phyloP scores from a whole-genome alignment of 1,140 invertebrate genomes.

The Lineus longissimus region DNA sequence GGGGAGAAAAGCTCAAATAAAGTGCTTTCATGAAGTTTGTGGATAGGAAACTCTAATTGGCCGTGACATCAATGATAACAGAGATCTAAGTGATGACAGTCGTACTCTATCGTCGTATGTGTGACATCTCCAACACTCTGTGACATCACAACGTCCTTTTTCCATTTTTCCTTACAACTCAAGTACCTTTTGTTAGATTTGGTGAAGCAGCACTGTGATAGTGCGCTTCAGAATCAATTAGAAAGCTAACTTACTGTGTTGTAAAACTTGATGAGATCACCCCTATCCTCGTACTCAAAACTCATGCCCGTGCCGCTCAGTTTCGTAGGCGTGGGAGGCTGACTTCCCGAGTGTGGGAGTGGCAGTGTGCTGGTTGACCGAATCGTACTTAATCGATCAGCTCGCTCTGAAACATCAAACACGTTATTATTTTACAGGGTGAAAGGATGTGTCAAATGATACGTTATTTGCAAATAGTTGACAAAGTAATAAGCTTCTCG shows the following conservation, averaged over 20 bases:
- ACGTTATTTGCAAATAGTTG: neutral
- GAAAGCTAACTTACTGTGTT: constrained; percentile 61
- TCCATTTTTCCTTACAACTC: no score
- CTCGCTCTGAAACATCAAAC: constrained; percentile 25
- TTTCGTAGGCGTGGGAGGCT: constrained; percentile 61
- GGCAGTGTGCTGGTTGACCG: constrained; percentile 57
- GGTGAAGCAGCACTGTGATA: neutral
- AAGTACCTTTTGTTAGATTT: no score
- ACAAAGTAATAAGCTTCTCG: neutral
- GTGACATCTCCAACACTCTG: no score
- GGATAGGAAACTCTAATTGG: no score
- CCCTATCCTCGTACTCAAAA: constrained; percentile 62
- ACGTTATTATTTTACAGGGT: constrained; percentile 15
- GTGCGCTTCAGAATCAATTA: neutral
- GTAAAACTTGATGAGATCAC: constrained; percentile 92
- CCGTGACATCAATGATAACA: no score
- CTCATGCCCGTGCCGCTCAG: constrained; percentile 61
- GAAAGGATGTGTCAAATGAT: neutral
- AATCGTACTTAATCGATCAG: constrained; percentile 42
- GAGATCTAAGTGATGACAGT: no score
- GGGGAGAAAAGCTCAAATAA: no score
- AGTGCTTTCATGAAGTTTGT: no score
- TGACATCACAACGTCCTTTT: no score
- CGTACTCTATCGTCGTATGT: no score
- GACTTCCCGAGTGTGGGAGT: constrained; percentile 51